Evolutionary conservation across 2,113 vertebrate species (phyloP).

Genomic region (Xiphias gladius): DNA sequence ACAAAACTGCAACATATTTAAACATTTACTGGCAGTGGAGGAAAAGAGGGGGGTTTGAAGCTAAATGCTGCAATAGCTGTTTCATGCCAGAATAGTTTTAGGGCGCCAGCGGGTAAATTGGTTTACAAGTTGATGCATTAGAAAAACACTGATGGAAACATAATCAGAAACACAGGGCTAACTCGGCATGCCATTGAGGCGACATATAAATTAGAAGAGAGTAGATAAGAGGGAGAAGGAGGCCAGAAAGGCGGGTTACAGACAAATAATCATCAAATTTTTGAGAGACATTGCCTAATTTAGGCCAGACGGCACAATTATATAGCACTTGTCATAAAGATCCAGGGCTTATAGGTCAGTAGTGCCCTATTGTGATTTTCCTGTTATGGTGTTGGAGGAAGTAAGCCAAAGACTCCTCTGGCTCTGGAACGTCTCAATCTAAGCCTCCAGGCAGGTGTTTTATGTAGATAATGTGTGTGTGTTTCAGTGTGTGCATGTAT

Average conservation of each 20-base stretch:
- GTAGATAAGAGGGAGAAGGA: constrained; percentile 56
- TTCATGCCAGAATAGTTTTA: constrained; percentile 82
- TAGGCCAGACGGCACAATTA: constrained; percentile 69
- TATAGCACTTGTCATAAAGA: constrained; percentile 60
- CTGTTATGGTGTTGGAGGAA: constrained; percentile 46
- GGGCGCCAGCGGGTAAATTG: constrained; percentile 84
- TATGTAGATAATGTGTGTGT: constrained; percentile 31
- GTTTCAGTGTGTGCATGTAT: constrained; percentile 22
- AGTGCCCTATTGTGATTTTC: constrained; percentile 52
- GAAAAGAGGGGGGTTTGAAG: constrained; percentile 34
- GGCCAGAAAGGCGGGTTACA: constrained; percentile 40
- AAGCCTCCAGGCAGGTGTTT: constrained; percentile 67
- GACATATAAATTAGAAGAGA: constrained; percentile 65
- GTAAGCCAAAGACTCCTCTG: constrained; percentile 53
- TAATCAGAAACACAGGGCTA: constrained; percentile 77
- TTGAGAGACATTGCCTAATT: constrained; percentile 61
- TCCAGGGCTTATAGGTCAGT: constrained; percentile 43
- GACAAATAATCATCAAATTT: constrained; percentile 65
- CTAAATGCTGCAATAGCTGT: constrained; percentile 75
- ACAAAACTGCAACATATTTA: constrained; percentile 81
- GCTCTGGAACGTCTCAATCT: constrained; percentile 49
- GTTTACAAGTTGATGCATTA: constrained; percentile 82
- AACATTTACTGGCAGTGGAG: constrained; percentile 79
- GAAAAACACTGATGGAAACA: constrained; percentile 80
- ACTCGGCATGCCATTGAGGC: constrained; percentile 57